phyloP scores from a whole-genome alignment of 37 sponge, comb jelly and placozoan genomes.

The Ianthella basta region DNA sequence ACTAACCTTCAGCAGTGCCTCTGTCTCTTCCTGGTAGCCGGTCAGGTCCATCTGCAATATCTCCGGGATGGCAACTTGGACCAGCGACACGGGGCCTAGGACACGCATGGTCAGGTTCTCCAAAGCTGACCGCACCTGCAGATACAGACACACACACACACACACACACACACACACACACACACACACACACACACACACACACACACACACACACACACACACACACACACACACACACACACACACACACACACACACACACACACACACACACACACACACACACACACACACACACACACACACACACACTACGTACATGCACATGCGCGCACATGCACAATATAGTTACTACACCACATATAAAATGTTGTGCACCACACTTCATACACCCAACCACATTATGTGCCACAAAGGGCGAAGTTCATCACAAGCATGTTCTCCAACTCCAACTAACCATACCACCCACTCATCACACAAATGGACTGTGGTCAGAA shows the following conservation, averaged over 20 bases:
- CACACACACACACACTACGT: constrained; percentile 30
- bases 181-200: constrained; percentile 43
- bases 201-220: constrained; percentile 32
- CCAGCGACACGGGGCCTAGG: constrained; percentile 61
- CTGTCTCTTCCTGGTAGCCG: neutral
- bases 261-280: constrained; percentile 22
- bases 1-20: neutral
- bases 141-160: neutral
- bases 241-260: constrained; percentile 41
- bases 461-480: too few species aligned
- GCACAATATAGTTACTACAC: too few species aligned
- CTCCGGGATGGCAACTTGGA: neutral
- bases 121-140: neutral
- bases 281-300: constrained; percentile 26
- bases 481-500: too few species aligned
- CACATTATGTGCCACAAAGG: too few species aligned
- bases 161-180: constrained; percentile 40
- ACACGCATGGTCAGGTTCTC: constrained; percentile 61
- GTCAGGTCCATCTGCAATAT: neutral
- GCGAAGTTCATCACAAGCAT: too few species aligned
- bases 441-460: too few species aligned
- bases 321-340: constrained; percentile 29
- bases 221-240: constrained; percentile 46
- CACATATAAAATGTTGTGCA: too few species aligned
- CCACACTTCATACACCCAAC: too few species aligned